These are phyloP conservation scores for Balaenoptera acutorostrata DNA, from an alignment of 2,113 vertebrate species.

Conservation along the genomic window DNA sequence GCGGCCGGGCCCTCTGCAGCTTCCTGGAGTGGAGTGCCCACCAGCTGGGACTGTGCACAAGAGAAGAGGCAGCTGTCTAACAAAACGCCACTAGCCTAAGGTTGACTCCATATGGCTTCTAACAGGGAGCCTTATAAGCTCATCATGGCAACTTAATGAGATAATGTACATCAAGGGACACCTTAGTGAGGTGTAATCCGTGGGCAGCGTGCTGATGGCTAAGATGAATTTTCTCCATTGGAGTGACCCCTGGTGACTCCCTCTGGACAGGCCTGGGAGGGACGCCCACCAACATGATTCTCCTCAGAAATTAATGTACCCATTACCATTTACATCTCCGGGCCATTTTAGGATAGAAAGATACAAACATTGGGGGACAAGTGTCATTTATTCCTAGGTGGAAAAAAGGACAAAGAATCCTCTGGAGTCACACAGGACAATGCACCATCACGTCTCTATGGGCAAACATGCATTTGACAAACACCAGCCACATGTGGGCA, in stretches of 20 bases:
- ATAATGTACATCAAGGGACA: too few relatives aligned
- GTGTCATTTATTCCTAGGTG: background rate
- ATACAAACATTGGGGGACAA: background rate
- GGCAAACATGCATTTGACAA: background rate
- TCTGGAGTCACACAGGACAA: background rate
- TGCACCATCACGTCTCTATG: background rate
- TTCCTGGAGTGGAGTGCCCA: background rate
- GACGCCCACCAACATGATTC: background rate
- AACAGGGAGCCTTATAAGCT: background rate
- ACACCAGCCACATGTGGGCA: rapidly evolving
- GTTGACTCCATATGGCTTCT: background rate
- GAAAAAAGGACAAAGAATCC: background rate
- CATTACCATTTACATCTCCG: background rate
- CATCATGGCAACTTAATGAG: background rate
- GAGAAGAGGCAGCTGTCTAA: background rate
- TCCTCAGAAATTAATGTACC: background rate
- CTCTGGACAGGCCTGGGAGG: background rate
- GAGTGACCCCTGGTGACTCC: background rate
- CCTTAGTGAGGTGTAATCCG: rapidly evolving
- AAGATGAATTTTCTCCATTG: background rate
- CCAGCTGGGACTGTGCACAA: background rate
- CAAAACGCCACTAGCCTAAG: background rate
- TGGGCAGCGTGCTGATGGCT: background rate
- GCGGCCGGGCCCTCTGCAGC: background rate
- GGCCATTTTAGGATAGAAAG: background rate